Evolutionary conservation across 2,113 vertebrate genomes (phyloP).

Genomic region (Myocastor coypus): DNA sequence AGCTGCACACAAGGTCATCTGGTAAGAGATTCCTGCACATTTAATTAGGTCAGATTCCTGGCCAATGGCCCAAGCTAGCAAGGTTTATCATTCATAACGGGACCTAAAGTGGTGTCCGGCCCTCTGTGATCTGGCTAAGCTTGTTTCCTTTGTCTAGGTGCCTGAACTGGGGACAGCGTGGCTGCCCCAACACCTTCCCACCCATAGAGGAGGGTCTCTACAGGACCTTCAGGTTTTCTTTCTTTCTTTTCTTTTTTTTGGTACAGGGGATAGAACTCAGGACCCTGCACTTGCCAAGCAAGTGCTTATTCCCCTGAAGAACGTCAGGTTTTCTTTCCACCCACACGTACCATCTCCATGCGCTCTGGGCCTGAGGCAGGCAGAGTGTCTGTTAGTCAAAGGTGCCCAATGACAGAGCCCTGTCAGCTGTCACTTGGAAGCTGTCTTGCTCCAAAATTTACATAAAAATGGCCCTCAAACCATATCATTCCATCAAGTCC

Average conservation of each 20-base stretch:
- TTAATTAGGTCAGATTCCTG: conserved; percentile 46
- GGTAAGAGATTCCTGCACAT: conserved; percentile 42
- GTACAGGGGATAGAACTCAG: no score
- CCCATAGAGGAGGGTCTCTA: neutral
- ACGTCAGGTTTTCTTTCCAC: neutral
- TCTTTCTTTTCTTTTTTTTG: no score
- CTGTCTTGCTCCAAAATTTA: neutral
- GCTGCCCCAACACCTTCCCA: neutral
- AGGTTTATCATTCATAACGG: neutral
- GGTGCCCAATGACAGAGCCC: neutral
- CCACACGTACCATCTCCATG: neutral
- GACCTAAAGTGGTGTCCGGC: neutral
- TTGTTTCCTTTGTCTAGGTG: neutral
- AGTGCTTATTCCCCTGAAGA: no score
- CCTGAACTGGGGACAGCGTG: no score
- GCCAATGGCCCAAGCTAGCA: conserved; percentile 13
- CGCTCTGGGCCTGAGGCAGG: neutral
- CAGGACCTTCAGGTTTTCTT: no score
- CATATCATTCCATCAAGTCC: neutral
- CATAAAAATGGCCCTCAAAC: neutral
- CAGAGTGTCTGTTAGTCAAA: neutral
- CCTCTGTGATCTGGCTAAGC: neutral
- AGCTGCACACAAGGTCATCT: neutral
- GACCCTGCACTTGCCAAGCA: no score
- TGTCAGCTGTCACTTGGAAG: neutral